Base-by-base conservation (phyloP, 2,113 vertebrate species). In the Brevimyrus niger region DNA sequence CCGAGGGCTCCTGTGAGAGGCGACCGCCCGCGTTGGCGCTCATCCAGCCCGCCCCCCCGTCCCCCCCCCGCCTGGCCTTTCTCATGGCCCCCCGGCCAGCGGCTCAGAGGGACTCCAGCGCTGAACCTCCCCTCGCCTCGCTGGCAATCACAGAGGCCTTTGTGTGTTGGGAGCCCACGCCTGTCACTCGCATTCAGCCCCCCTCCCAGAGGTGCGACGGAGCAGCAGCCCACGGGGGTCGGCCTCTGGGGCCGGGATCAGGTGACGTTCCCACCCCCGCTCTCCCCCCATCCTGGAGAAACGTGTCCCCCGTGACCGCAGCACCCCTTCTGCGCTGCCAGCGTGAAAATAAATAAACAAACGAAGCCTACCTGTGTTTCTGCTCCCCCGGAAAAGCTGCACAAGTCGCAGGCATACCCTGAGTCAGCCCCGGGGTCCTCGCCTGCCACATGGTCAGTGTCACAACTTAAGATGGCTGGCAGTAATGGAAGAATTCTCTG, bases 1-100 rank as follows among this genome's bases (percentile, higher is more conserved):
- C 93, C 0, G 0, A 94, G 90, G 95, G 95, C 95, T 94, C 95
- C 96, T 96, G 96, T 95, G 96, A 96, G 96, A 94, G 92, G 93
- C 92, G 94, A 44, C 3, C 93, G 21, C 92, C 94, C 93, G 90
- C 85, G 88, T 93, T 96, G 96, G 96, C 95, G 0, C 5, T 19
- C 61, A 93, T 95, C 96, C 96, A 96, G 11, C 27, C 35, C 92
- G 88, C 51, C 93, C 65, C 89, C 92, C 92, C 88, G 50, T 21
- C 93, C 55, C 88, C 55, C 88, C 91, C 96, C 96, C 95, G 93
- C 94, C 95, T 94, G 92, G 93, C 94, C 93, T 93, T 96, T 97
- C 96, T 96, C 96, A 96, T 95, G 95, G 93, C 84, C 91, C 89
- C 93, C 90, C 90, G 87, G 95, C 94, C 94, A 93, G 94, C 88